A percentile compares a stretch with the other conserved stretches of the same genome.
phyloP scores from a whole-genome alignment of 2,888 invertebrate genomes.

The Amiota minor region DNA sequence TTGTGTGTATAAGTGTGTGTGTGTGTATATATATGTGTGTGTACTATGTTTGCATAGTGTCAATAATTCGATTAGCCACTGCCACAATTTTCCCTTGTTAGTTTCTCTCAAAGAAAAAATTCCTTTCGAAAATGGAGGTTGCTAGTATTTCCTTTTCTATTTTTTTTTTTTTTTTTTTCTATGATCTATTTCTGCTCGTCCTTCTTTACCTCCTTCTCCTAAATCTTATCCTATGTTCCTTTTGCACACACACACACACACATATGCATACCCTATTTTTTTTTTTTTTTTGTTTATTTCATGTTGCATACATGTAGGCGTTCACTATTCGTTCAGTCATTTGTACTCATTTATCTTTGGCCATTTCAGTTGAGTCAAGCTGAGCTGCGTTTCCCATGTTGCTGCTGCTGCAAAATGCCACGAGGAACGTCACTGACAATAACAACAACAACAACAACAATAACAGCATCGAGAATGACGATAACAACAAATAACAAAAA shows the following conservation, averaged over 20 bases:
- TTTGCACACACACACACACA: too few species aligned
- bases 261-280: constrained; percentile 48
- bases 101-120: neutral
- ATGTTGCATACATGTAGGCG: constrained; percentile 46
- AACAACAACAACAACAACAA: constrained; percentile 1
- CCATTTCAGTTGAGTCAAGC: neutral
- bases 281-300: constrained; percentile 61
- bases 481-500: neutral
- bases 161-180: neutral
- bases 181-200: neutral
- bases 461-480: neutral
- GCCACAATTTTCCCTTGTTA: constrained; percentile 21
- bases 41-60: constrained; percentile 56
- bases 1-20: neutral
- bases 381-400: too few species aligned
- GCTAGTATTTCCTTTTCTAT: neutral
- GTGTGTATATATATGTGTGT: neutral
- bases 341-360: neutral
- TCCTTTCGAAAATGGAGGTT: neutral
- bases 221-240: neutral
- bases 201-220: neutral
- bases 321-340: constrained; percentile 28
- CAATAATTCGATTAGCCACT: constrained; percentile 68
- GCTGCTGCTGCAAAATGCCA: too few species aligned
- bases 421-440: neutral